These are phyloP conservation scores for Melanostoma scalare DNA, from an alignment of 2,888 invertebrate genomes.

Conservation along the genomic window DNA sequence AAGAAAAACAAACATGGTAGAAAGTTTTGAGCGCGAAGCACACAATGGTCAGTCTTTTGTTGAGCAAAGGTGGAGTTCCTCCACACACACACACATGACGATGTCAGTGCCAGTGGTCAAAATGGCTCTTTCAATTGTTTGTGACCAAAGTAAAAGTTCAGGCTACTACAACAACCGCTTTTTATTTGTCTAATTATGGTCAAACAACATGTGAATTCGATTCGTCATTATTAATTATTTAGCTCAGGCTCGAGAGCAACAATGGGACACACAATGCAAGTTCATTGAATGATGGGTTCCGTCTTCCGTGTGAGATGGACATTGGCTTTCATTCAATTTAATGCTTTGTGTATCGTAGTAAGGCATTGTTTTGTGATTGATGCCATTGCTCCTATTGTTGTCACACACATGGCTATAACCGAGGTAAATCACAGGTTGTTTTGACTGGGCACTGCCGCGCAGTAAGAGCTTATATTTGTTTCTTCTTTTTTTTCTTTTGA, in stretches of 20 bases:
- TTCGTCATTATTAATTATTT: conserved; percentile 56
- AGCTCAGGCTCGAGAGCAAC: conserved; percentile 20
- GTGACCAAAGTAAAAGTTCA: conserved; percentile 60
- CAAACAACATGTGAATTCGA: conserved; percentile 58
- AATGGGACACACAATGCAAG: conserved; percentile 39
- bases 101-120: conserved; percentile 33
- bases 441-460: conserved; percentile 13
- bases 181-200: conserved; percentile 58
- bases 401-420: conserved; percentile 29
- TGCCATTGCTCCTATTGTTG: conserved; percentile 24
- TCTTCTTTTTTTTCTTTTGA: neutral
- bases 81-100: neutral
- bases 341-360: neutral
- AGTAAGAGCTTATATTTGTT: conserved; percentile 2
- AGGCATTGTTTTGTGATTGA: conserved; percentile 44
- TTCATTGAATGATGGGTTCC: conserved; percentile 34
- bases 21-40: conserved; percentile 50
- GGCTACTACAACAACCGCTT: conserved; percentile 9
- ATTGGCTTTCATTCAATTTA: conserved; percentile 21
- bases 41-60: conserved; percentile 41
- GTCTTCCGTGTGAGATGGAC: conserved; percentile 29
- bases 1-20: conserved; percentile 24
- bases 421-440: conserved; percentile 34
- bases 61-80: conserved; percentile 46
- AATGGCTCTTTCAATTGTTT: conserved; percentile 60